Percentiles rank a stretch among this genome's conserved stretches.
These are phyloP conservation scores for Heliconius charithonia DNA, from an alignment of 2,888 invertebrate species.

Conservation along the genomic window DNA sequence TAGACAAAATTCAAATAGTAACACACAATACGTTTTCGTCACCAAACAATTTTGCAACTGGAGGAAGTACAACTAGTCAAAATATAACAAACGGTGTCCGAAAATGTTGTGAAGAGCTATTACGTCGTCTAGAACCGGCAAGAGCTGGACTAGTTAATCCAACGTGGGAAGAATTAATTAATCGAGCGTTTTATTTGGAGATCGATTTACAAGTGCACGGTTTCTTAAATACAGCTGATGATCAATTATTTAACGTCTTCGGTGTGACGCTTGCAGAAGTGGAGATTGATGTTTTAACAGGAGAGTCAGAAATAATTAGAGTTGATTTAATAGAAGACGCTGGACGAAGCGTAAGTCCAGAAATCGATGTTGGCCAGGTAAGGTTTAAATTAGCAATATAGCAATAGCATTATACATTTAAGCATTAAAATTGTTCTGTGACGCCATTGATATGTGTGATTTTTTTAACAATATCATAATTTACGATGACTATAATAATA, in stretches of 20 bases:
- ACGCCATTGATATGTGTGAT: no score
- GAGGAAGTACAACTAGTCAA: constrained; percentile 82
- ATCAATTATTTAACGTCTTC: constrained; percentile 82
- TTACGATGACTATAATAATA: no score
- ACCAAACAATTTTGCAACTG: constrained; percentile 86
- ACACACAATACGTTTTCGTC: constrained; percentile 83
- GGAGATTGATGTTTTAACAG: constrained; percentile 90
- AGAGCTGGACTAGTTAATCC: constrained; percentile 75
- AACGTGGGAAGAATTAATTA: constrained; percentile 83
- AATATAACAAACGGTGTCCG: constrained; percentile 59
- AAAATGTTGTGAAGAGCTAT: constrained; percentile 55
- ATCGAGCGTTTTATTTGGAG: constrained; percentile 72
- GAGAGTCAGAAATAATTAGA: constrained; percentile 85
- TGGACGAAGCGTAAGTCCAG: constrained; percentile 87
- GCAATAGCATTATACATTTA: no score
- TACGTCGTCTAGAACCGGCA: constrained; percentile 64
- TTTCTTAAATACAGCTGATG: constrained; percentile 70
- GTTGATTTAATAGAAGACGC: constrained; percentile 88
- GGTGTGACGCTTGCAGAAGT: constrained; percentile 86
- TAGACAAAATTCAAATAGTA: constrained; percentile 86
- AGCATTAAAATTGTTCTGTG: no score
- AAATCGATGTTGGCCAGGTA: constrained; percentile 88
- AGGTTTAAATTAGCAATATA: constrained; percentile 29
- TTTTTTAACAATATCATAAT: no score
- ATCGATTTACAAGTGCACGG: constrained; percentile 81